Evolutionary conservation across 2,797 vertebrate species (phyloP), one percentile per base, ranked within the genome.

Genomic region (Hoplostethus atlanticus): DNA sequence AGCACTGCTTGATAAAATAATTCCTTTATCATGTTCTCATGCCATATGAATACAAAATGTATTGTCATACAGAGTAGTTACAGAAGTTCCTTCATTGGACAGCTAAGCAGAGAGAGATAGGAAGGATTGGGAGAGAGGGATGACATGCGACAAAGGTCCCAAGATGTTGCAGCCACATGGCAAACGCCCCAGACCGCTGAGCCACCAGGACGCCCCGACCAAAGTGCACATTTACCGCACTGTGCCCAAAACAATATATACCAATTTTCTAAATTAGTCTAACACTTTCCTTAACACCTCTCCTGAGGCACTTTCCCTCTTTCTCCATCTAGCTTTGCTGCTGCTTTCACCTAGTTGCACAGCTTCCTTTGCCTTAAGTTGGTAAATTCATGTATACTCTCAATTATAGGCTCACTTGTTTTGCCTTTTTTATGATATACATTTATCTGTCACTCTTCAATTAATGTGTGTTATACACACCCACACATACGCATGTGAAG

Each of bases 1-100:
- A 68, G 70, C 58, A 68, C 55, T 56, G 55, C 61, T 25, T 57
- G 71, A 79, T 79, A 84, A 89, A 80, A 88, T 61, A 83, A 87
- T 83, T 82, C 69, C 53, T 75, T 16, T 52, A 55, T 64, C 38
- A 81, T 64, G 71, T 71, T 51, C 54, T 82, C 70, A 66, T 52
- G 38, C 48, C 64, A 68, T 64, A 80, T 51, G 56, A 78, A 80
- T 31, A 67, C 51, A 68, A 83, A 81, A 72, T 56, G 47, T 64
- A 53, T 68, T 59, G 47, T 60, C 4, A 50, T 17, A 21, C 25
- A 51, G 67, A 13, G 68, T 21, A 67, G 72, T 17, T 66, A 61
- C 78, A 76, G 58, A 53, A 4, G 44, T 71, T 52, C 17, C 28
- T 28, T 28, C 28, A 28, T 28, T 28, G 28, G 28, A 28, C 28